Evolutionary conservation across 2,888 invertebrate genomes (phyloP).

Genomic region (Serripes groenlandicus): DNA sequence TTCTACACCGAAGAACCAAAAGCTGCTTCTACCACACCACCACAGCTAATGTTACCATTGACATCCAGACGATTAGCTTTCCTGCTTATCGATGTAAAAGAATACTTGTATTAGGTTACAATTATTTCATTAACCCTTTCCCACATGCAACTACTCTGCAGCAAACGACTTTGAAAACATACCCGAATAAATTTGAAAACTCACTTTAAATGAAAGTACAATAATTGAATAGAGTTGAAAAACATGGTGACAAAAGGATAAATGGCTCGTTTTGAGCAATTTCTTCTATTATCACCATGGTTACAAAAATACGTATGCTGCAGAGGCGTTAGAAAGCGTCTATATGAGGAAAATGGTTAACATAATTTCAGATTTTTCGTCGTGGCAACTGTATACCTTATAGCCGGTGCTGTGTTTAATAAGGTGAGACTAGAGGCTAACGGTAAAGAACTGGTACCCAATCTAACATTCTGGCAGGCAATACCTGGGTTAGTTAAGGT

Average conservation of each 20-base stretch:
- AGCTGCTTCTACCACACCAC: no score
- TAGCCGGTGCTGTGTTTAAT: constrained; percentile 23
- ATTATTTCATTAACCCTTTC: no score
- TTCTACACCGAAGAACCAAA: no score
- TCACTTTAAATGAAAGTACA: no score
- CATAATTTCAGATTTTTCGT: constrained; percentile 30
- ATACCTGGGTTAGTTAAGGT: constrained; percentile 33
- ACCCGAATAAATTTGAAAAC: no score
- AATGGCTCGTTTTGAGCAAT: neutral
- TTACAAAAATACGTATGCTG: neutral
- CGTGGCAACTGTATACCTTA: constrained; percentile 8
- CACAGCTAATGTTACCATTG: no score
- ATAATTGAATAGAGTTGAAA: no score
- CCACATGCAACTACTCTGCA: no score
- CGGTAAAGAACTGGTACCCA: constrained; percentile 30
- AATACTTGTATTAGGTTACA: no score
- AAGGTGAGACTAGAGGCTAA: constrained; percentile 11
- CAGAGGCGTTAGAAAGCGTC: neutral
- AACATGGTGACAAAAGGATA: neutral
- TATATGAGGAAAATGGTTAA: neutral
- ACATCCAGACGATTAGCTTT: no score
- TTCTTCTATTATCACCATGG: neutral
- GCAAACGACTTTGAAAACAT: no score
- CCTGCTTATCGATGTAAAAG: no score
- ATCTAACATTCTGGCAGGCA: constrained; percentile 21